Percentiles rank a stretch among this genome's conserved stretches.
These are phyloP conservation scores for Anarhynchus alexandrinus DNA, from an alignment of 2,113 vertebrate genomes.

Conservation along the genomic window DNA sequence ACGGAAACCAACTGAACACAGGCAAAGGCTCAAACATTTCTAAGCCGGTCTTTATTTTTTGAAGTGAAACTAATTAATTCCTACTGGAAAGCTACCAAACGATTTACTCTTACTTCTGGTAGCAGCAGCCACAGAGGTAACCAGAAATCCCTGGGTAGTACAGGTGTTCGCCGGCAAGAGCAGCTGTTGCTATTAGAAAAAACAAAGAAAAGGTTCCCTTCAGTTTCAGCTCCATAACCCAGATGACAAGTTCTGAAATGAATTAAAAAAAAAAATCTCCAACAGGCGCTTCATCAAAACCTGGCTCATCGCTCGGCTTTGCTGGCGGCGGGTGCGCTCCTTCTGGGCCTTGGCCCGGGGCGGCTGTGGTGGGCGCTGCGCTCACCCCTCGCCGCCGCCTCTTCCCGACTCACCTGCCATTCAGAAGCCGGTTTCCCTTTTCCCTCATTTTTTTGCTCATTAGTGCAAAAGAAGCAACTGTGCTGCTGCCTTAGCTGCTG, in stretches of 20 bases:
- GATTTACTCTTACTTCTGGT: neutral
- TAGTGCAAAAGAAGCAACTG: neutral
- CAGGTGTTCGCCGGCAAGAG: conserved; percentile 52
- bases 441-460: neutral
- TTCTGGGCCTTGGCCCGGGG: neutral
- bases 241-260: conserved; percentile 46
- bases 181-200: conserved; percentile 39
- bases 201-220: conserved; percentile 25
- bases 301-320: neutral
- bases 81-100: conserved; percentile 18
- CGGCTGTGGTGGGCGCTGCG: neutral
- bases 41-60: neutral
- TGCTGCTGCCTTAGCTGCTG: neutral
- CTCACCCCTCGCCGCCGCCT: neutral
- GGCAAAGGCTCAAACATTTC: neutral
- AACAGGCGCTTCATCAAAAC: conserved; percentile 18
- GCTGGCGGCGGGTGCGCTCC: conserved; percentile 24
- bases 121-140: neutral
- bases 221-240: conserved; percentile 55
- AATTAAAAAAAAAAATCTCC: neutral
- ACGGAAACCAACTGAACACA: neutral
- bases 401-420: neutral
- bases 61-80: neutral
- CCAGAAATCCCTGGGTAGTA: neutral
- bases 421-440: neutral